These are phyloP conservation scores for Pristionchus mayeri DNA, from an alignment of 2,888 invertebrate genomes.

Conservation along the genomic window DNA sequence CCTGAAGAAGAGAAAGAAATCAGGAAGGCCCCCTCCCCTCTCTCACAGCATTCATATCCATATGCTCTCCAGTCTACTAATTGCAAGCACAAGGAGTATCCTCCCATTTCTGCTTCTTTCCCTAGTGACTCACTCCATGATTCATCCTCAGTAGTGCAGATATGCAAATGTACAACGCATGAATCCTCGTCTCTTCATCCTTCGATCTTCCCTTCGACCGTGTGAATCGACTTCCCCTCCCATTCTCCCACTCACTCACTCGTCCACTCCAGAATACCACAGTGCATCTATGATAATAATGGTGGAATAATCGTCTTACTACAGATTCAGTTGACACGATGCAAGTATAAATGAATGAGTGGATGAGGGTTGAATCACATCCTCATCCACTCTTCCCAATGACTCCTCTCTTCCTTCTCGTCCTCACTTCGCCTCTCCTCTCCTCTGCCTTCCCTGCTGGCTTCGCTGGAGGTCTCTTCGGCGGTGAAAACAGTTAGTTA, in stretches of 20 bases:
- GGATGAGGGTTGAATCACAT: background rate
- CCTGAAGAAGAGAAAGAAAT: background rate
- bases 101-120: background rate
- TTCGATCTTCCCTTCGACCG: background rate
- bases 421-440: slow-evolving; percentile 5
- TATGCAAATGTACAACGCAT: background rate
- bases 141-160: background rate
- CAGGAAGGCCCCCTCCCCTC: no score
- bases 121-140: background rate
- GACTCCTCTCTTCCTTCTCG: background rate
- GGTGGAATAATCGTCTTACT: background rate
- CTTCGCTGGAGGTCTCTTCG: slow-evolving; percentile 8
- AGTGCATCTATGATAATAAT: background rate
- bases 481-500: background rate
- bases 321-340: background rate
- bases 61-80: no score
- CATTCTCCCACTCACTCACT: background rate
- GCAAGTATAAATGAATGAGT: slow-evolving; percentile 3
- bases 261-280: background rate
- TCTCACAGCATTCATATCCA: no score
- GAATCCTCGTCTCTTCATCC: background rate
- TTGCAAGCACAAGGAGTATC: no score
- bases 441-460: background rate
- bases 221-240: background rate
- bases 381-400: background rate